Conservation (phyloP, 2,888 invertebrate genomes). For the Mesorhabditis spiculigera region DNA sequence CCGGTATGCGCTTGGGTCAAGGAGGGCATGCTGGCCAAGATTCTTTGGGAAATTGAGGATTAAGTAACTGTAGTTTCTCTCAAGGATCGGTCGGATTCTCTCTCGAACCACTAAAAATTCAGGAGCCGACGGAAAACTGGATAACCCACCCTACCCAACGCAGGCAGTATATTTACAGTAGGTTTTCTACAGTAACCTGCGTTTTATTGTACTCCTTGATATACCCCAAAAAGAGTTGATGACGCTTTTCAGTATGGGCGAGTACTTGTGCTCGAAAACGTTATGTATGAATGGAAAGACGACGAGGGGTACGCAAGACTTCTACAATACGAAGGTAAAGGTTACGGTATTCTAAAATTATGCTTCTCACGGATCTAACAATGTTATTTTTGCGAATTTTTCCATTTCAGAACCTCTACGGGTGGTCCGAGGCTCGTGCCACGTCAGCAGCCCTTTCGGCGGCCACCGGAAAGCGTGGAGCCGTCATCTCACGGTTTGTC, state of each 20-base stretch:
- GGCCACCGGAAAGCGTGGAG: constrained; percentile 58
- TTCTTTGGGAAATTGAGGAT: too few relatives aligned
- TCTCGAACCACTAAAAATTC: neutral
- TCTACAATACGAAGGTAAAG: constrained; percentile 72
- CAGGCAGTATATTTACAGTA: constrained; percentile 19
- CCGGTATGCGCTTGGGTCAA: constrained; percentile 13
- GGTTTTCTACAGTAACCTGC: neutral
- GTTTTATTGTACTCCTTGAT: neutral
- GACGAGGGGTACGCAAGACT: constrained; percentile 59
- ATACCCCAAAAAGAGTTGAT: too few relatives aligned
- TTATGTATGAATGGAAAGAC: constrained; percentile 41
- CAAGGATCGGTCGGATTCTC: too few relatives aligned
- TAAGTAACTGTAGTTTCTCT: too few relatives aligned
- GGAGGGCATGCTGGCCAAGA: neutral
- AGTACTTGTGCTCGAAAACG: constrained; percentile 28
- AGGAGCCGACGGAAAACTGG: constrained; percentile 25
- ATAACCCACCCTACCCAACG: constrained; percentile 36
- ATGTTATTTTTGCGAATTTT: too few relatives aligned
- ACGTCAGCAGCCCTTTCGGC: constrained; percentile 66
- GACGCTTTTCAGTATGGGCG: neutral
- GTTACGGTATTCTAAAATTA: neutral
- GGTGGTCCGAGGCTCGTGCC: constrained; percentile 72
- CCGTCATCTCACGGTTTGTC: constrained; percentile 48
- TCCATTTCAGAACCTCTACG: constrained; percentile 69
- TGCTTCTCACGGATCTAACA: neutral